phyloP scores from a whole-genome alignment of 2,113 vertebrate species.

The Strix aluco region DNA sequence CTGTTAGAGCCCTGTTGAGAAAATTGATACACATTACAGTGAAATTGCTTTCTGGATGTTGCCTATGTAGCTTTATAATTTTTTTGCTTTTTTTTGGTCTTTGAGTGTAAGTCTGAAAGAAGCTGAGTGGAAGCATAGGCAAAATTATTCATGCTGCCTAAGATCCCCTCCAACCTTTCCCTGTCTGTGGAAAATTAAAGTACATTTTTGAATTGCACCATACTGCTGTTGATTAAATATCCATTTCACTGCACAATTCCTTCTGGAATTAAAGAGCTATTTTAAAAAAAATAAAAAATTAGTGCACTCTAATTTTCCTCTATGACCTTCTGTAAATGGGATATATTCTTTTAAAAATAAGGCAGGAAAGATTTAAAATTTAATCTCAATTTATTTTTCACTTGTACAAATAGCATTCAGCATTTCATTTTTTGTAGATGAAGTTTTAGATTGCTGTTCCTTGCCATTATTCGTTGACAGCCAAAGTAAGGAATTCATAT shows the following conservation, averaged over 20 bases:
- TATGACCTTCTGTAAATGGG: background rate
- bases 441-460: background rate
- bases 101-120: background rate
- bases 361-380: background rate
- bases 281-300: background rate
- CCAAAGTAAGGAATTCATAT: background rate
- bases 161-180: background rate
- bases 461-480: background rate
- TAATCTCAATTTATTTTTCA: background rate
- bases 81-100: background rate
- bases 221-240: background rate
- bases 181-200: background rate
- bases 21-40: background rate
- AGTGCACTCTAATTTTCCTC: background rate
- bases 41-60: background rate
- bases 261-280: background rate
- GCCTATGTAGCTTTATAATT: background rate
- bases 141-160: background rate
- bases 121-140: background rate
- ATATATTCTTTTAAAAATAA: background rate
- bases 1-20: background rate
- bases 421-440: background rate
- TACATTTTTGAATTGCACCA: background rate
- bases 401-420: background rate
- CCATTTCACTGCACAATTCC: background rate